Evolutionary conservation across 2,797 vertebrate species (phyloP), one percentile per base, ranked within the genome.

Genomic region (Syndactyla subalaris): DNA sequence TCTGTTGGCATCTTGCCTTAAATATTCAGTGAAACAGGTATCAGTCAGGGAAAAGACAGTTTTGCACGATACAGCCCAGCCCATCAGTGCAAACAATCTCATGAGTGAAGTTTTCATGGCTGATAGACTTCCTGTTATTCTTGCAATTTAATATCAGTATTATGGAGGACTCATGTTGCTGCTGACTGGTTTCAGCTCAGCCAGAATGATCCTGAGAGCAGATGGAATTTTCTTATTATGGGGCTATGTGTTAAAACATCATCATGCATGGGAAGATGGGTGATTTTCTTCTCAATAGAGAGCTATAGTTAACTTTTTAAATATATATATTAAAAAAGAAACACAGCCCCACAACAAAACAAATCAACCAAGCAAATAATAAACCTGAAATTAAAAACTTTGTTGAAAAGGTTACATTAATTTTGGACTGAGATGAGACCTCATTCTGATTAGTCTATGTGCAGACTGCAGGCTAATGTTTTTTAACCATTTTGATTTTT

Each of bases 101-200:
- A 0, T 76, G 63, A 94, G 71, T 90, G 80, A 88, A 78, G 22
- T 73, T 95, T 86, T 96, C 68, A 79, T 63, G 74, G 63, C 71
- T 94, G 80, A 88, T 54, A 88, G 85, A 39, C 73, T 96, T 96
- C 79, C 87, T 94, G 89, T 85, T 93, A 68, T 76, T 94, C 63
- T 78, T 73, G 59, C 48, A 57, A 76, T 90, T 92, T 90, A 86
- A 63, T 71, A 57, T 71, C n/a, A 61, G 21, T 46, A 30, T 93
- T 88, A 79, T 79, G 74, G 82, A 84, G 48, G 52, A 61, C 66
- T 86, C 74, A 59, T 0, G 0, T 18, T 48, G 52, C 73, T 91
- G 26, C 36, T 86, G 15, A 29, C 15, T 87, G 23, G 22, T 89
- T 95, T 94, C 48, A 75, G 0, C 21, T 88, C 45, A 38, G 36